Percentiles rank a stretch among this genome's conserved stretches.
phyloP scores from a whole-genome alignment of 1,140 invertebrate genomes.

The Dendrolimus punctatus region DNA sequence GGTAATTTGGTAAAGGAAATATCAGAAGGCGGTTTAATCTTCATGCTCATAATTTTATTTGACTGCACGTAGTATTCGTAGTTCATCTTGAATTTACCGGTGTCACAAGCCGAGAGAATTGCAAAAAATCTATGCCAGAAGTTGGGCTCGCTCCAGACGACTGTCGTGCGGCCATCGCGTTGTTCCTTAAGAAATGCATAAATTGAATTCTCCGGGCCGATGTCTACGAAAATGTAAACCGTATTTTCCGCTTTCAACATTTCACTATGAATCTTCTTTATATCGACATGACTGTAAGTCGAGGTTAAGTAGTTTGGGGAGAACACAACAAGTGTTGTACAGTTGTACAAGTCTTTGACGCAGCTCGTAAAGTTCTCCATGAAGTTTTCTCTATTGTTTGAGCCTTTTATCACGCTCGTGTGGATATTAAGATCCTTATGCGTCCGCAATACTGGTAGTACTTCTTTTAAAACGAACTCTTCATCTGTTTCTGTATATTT shows the following conservation, averaged over 20 bases:
- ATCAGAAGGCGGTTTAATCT: constrained; percentile 11
- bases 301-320: constrained; percentile 55
- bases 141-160: constrained; percentile 47
- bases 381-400: constrained; percentile 17
- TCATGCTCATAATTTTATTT: constrained; percentile 9
- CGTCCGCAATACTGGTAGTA: constrained; percentile 35
- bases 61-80: constrained; percentile 4
- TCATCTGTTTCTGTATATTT: constrained; percentile 45
- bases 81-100: background rate
- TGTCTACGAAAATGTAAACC: constrained; percentile 53
- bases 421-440: constrained; percentile 34
- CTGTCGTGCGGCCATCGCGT: constrained; percentile 34
- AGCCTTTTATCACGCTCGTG: constrained; percentile 25
- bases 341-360: constrained; percentile 26
- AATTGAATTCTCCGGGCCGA: constrained; percentile 54
- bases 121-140: constrained; percentile 44
- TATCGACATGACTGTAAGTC: constrained; percentile 49
- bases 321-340: constrained; percentile 41
- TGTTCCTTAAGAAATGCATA: constrained; percentile 58
- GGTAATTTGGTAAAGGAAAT: constrained; percentile 32
- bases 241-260: constrained; percentile 55
- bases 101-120: constrained; percentile 9
- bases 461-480: constrained; percentile 49
- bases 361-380: constrained; percentile 20
- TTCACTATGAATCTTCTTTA: constrained; percentile 60